Conservation (phyloP, 2,797 vertebrate species). For the Apogon hyalosoma region DNA sequence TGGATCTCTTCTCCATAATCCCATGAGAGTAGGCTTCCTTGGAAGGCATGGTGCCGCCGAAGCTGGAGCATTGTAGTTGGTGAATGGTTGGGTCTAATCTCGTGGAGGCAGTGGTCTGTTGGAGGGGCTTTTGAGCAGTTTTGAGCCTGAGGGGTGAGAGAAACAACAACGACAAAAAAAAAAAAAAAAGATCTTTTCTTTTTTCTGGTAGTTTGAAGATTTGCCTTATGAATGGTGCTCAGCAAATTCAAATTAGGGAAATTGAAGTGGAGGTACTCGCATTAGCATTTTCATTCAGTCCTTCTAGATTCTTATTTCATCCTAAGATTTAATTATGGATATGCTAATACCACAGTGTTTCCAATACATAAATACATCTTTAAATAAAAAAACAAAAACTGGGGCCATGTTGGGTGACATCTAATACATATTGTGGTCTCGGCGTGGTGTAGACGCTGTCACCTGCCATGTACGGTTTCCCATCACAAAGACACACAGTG, state of each 20-base stretch:
- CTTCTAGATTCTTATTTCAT: conserved; percentile 36
- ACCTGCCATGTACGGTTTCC: conserved; percentile 35
- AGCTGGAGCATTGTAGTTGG: conserved; percentile 68
- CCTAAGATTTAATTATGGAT: conserved; percentile 15
- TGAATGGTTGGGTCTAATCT: conserved; percentile 77
- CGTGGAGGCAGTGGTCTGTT: conserved; percentile 69
- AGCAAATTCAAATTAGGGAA: conserved; percentile 55
- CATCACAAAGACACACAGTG: conserved; percentile 34
- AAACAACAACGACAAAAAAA: conserved; percentile 40
- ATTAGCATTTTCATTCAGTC: conserved; percentile 58
- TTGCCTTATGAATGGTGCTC: conserved; percentile 45
- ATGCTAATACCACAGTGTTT: conserved; percentile 36
- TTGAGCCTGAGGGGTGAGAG: conserved; percentile 62
- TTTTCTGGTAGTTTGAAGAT: conserved; percentile 42
- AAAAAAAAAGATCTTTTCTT: conserved; percentile 25
- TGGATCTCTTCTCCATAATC: conserved; percentile 67
- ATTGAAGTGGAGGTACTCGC: conserved; percentile 42
- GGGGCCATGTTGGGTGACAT: conserved; percentile 22
- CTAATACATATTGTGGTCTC: conserved; percentile 7
- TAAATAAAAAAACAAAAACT: not conserved
- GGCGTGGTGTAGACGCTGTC: not conserved
- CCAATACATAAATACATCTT: conserved; percentile 25
- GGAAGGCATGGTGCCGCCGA: conserved; percentile 68
- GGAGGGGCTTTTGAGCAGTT: conserved; percentile 72
- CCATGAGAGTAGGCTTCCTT: conserved; percentile 69